Evolutionary conservation across 2,888 invertebrate species (phyloP), one percentile per base, ranked within the genome.

Genomic region (Dryadula phaetusa): DNA sequence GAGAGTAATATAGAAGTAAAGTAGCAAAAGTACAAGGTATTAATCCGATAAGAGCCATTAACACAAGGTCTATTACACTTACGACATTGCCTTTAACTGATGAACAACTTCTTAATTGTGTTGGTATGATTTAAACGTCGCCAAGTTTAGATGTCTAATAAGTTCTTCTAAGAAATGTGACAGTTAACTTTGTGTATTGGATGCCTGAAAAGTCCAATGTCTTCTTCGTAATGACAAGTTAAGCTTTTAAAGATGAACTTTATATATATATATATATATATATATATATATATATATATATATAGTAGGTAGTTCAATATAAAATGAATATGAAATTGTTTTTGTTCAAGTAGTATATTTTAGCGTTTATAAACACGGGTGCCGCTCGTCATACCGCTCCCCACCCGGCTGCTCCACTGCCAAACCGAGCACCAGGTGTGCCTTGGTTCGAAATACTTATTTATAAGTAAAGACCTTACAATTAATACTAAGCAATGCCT

Each of bases 51-150:
- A 7, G 0, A 25, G n/a, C 16, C 16, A 49, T 49, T 49, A 8
- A 49, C 28, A 25, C 16, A 28, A 28, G 16, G n/a, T n/a, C 12
- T 12, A 37, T 49, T 49, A 49, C 49, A 49, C 49, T 49, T 28
- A 49, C 25, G 28, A 10, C n/a, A 49, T 49, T 49, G 25, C 28
- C 49, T 49, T 22, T 25, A 49, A 49, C 49, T 49, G 49, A 49
- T 28, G 28, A 49, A 49, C 49, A 49, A 49, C 25, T 28, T n/a
- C 49, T 49, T 49, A 49, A 49, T 49, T 49, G 49, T 28, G 49
- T 16, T 49, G 16, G 49, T 49, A 49, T 49, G 49, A 49, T 49
- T 49, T 49, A 49, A 25, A 49, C n/a, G 49, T 3, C 28, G 10
- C 1, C 12, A 49, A 28, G 28, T 49, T 28, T 49, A n/a, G 10